These are phyloP conservation scores for Simalia tracyae DNA, from an alignment of 2,797 vertebrate species.

Conservation along the genomic window DNA sequence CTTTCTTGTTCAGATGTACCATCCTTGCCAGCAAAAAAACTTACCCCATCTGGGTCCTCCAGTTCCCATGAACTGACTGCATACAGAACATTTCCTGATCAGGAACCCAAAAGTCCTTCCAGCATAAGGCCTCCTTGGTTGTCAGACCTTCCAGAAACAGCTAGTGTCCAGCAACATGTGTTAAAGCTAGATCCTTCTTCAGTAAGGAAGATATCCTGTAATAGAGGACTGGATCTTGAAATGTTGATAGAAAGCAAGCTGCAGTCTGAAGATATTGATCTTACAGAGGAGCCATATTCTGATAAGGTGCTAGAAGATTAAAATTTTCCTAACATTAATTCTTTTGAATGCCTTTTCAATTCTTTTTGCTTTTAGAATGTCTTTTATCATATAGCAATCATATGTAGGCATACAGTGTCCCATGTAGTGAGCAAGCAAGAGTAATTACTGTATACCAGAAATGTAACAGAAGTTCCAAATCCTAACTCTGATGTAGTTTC, in stretches of 20 bases:
- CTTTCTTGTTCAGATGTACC: conserved; percentile 72
- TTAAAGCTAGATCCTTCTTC: conserved; percentile 79
- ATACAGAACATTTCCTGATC: conserved; percentile 63
- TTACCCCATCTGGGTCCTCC: conserved; percentile 57
- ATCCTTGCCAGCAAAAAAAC: conserved; percentile 69
- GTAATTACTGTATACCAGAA: not conserved
- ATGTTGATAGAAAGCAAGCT: conserved; percentile 87
- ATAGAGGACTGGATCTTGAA: conserved; percentile 84
- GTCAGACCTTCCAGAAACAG: conserved; percentile 70
- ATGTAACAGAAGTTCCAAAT: not conserved
- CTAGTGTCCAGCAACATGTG: conserved; percentile 78
- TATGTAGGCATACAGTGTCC: not conserved
- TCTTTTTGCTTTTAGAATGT: not conserved
- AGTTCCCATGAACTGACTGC: conserved; percentile 54
- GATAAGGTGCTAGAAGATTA: conserved; percentile 82
- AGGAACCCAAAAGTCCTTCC: conserved; percentile 73
- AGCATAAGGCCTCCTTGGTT: conserved; percentile 85
- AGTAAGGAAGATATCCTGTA: conserved; percentile 81
- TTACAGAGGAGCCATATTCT: conserved; percentile 96
- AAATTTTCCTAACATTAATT: not conserved
- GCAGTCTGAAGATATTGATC: conserved; percentile 87
- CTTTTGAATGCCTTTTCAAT: not conserved
- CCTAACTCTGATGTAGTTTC: not conserved
- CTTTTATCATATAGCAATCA: not conserved
- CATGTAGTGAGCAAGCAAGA: not conserved